phyloP scores from a whole-genome alignment of 2,113 vertebrate species.

The Eupsittula cactorum region DNA sequence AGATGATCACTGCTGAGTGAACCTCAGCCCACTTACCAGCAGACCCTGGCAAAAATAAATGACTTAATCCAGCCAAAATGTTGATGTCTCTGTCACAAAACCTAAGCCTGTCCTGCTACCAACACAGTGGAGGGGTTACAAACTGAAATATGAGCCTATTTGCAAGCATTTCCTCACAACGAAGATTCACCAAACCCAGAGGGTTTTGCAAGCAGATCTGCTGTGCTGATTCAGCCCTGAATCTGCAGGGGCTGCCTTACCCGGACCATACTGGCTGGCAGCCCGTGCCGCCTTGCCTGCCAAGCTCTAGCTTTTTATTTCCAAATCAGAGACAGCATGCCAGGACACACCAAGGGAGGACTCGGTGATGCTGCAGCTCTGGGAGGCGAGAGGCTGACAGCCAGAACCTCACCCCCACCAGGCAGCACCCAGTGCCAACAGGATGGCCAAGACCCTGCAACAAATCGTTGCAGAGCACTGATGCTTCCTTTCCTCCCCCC shows the following conservation, averaged over 20 bases:
- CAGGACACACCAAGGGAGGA: not conserved
- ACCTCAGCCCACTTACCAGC: not conserved
- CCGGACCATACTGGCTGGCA: fast-evolving
- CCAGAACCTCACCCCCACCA: fast-evolving
- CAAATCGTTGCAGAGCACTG: not conserved
- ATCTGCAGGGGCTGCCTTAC: not conserved
- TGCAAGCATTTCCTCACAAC: not conserved
- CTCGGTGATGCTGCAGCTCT: not conserved
- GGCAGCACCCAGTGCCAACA: fast-evolving
- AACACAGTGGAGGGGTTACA: not conserved
- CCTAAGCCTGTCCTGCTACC: not conserved
- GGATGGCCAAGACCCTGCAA: not conserved
- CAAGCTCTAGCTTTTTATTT: not conserved
- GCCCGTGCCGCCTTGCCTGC: fast-evolving
- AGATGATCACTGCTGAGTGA: fast-evolving
- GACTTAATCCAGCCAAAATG: not conserved
- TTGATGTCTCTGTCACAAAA: not conserved
- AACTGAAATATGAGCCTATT: not conserved
- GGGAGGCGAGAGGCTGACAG: not conserved
- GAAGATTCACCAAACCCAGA: not conserved
- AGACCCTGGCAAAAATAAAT: not conserved
- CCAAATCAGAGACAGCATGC: not conserved
- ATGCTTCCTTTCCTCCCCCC: not conserved
- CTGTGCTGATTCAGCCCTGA: not conserved
- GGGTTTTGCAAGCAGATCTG: not conserved